phyloP scores from a whole-genome alignment of 1,140 invertebrate species.

The Magallana gigas region DNA sequence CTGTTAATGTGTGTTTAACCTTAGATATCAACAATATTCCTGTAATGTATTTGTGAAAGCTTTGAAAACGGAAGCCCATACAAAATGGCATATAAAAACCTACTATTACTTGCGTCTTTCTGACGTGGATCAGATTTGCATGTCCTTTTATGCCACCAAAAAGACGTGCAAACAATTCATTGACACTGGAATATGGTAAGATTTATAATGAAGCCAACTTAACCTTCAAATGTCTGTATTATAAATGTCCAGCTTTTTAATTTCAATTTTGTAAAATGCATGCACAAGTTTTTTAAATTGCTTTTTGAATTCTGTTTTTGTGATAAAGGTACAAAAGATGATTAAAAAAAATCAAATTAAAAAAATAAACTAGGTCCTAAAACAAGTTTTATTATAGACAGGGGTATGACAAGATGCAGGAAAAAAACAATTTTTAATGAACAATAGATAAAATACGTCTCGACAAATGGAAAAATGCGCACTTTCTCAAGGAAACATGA shows the following conservation, averaged over 20 bases:
- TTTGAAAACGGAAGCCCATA: conserved; percentile 33
- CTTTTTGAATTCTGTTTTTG: conserved; percentile 13
- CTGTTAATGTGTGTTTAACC: conserved; percentile 27
- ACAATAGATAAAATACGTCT: conserved; percentile 22
- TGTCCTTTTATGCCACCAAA: conserved; percentile 26
- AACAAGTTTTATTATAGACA: conserved; percentile 10
- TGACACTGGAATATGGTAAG: conserved; percentile 22
- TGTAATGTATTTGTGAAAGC: conserved; percentile 2
- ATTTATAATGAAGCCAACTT: conserved; percentile 17
- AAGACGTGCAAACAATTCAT: conserved; percentile 13
- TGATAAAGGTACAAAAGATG: conserved; percentile 6
- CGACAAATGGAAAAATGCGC: conserved; percentile 12
- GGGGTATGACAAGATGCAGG: not conserved
- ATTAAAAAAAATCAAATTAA: not conserved
- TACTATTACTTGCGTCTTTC: conserved; percentile 23
- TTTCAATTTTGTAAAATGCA: conserved; percentile 29
- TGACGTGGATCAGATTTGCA: conserved; percentile 19
- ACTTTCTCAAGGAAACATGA: conserved; percentile 33
- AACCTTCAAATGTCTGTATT: conserved; percentile 31
- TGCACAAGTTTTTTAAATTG: not conserved
- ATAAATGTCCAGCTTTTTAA: not conserved
- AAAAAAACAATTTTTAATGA: conserved; percentile 6
- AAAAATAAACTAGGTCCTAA: conserved; percentile 1
- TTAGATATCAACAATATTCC: conserved; percentile 15
- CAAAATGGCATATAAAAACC: conserved; percentile 23